Evolutionary conservation across 2,797 vertebrate species (phyloP).

Genomic region (Remorina albescens): DNA sequence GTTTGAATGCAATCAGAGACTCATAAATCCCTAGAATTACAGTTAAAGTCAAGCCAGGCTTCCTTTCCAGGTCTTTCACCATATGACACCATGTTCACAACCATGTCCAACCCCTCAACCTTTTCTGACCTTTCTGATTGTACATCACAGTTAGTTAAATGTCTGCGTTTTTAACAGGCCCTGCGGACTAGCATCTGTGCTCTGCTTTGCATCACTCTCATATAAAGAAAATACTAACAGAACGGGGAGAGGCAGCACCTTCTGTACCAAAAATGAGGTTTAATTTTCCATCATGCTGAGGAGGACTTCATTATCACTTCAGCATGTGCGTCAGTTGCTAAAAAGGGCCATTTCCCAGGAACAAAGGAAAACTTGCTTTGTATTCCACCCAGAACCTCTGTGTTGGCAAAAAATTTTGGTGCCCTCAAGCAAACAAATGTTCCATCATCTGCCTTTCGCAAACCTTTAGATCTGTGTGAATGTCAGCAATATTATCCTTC

Average conservation of each 20-base stretch:
- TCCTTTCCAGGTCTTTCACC: slow-evolving; percentile 20
- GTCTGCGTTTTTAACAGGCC: slow-evolving; percentile 70
- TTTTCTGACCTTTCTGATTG: slow-evolving; percentile 78
- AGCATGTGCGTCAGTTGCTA: slow-evolving; percentile 40
- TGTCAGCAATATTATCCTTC: slow-evolving; percentile 80
- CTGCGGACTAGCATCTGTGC: slow-evolving; percentile 75
- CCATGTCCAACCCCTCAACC: slow-evolving; percentile 53
- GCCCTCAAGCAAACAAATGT: slow-evolving; percentile 84
- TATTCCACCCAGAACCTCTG: slow-evolving; percentile 71
- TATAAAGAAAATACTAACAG: slow-evolving; percentile 27
- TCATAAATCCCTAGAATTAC: slow-evolving; percentile 1
- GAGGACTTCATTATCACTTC: slow-evolving; percentile 44
- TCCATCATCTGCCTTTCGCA: slow-evolving; percentile 77
- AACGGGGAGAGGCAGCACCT: slow-evolving; percentile 45
- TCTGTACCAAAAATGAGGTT: slow-evolving; percentile 35
- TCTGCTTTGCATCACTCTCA: slow-evolving; percentile 42
- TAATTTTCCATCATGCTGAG: slow-evolving; percentile 15
- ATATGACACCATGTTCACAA: slow-evolving; percentile 25
- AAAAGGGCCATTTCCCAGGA: slow-evolving; percentile 48
- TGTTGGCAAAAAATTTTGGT: slow-evolving; percentile 70
- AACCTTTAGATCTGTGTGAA: slow-evolving; percentile 81
- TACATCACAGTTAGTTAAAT: slow-evolving; percentile 56
- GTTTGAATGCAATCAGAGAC: background rate
- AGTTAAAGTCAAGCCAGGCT: slow-evolving; percentile 4
- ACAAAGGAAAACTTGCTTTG: slow-evolving; percentile 69